Percentiles rank a stretch among this genome's conserved stretches.
These are phyloP conservation scores for Saguinus midas DNA, from an alignment of 2,113 vertebrate species.

Conservation along the genomic window DNA sequence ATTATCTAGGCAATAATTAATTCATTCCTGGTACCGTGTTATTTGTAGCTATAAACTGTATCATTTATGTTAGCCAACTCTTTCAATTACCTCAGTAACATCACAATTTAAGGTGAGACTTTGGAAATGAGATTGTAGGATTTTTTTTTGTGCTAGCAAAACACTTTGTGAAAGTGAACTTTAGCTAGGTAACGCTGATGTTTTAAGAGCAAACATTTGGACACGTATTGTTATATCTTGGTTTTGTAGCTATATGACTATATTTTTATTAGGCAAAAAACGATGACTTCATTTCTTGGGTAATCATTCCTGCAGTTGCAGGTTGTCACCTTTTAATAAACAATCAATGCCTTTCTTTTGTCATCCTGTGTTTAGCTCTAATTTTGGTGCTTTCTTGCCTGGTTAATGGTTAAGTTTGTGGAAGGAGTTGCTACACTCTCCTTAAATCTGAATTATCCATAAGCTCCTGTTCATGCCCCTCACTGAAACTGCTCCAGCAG, in stretches of 20 bases:
- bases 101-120: conserved; percentile 12
- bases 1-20: conserved; percentile 42
- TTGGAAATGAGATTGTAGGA: conserved; percentile 25
- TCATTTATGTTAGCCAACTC: conserved; percentile 21
- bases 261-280: background rate
- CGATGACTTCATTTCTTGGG: background rate
- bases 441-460: background rate
- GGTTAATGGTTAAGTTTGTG: background rate
- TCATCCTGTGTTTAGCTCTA: background rate
- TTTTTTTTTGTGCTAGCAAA: background rate
- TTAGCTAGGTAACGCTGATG: background rate
- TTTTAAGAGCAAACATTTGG: conserved; percentile 23
- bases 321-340: background rate
- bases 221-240: background rate
- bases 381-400: background rate
- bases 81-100: conserved; percentile 15
- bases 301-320: background rate
- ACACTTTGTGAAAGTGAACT: background rate
- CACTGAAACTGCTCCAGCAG: background rate
- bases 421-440: background rate
- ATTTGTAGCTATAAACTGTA: conserved; percentile 27
- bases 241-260: background rate
- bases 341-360: background rate
- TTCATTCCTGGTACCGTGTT: conserved; percentile 11
- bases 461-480: background rate